phyloP scores from a whole-genome alignment of 2,113 vertebrate species.

The Bostrychus sinensis region DNA sequence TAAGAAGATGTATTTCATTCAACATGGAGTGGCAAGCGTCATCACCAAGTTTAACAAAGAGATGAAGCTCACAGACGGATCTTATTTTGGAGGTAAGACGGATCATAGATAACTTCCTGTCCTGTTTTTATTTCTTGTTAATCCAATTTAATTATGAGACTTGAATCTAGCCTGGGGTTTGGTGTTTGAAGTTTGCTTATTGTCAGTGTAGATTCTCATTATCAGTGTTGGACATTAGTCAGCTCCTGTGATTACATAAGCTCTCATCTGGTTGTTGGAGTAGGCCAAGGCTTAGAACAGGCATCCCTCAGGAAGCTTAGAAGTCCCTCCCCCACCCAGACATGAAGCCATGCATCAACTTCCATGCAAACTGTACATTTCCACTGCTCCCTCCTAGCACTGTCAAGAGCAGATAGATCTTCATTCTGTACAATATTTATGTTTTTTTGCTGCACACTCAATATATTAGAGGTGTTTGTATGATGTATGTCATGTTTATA shows the following conservation, averaged over 20 bases:
- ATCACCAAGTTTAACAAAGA: constrained; percentile 98
- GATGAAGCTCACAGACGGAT: constrained; percentile 97
- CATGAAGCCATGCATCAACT: constrained; percentile 30
- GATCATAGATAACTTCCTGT: not conserved
- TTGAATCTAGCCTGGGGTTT: constrained; percentile 17
- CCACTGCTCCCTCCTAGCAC: constrained; percentile 2
- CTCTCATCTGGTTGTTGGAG: constrained; percentile 72
- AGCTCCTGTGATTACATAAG: constrained; percentile 66
- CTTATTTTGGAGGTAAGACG: constrained; percentile 96
- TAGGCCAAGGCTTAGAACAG: constrained; percentile 72
- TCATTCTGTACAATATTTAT: no score
- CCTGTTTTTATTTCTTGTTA: not conserved
- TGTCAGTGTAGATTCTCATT: constrained; percentile 65
- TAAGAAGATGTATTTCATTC: constrained; percentile 99
- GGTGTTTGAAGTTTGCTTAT: constrained; percentile 54
- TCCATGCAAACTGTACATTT: constrained; percentile 5
- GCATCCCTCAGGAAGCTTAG: constrained; percentile 68
- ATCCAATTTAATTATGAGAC: constrained; percentile 2
- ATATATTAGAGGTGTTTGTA: no score
- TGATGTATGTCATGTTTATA: no score
- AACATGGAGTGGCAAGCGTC: constrained; percentile 96
- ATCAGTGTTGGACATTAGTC: constrained; percentile 60
- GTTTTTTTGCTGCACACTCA: no score
- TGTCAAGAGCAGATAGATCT: not conserved
- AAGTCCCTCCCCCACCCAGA: constrained; percentile 49